Evolutionary conservation across 2,888 invertebrate species (phyloP).

Genomic region (Diloba caeruleocephala): DNA sequence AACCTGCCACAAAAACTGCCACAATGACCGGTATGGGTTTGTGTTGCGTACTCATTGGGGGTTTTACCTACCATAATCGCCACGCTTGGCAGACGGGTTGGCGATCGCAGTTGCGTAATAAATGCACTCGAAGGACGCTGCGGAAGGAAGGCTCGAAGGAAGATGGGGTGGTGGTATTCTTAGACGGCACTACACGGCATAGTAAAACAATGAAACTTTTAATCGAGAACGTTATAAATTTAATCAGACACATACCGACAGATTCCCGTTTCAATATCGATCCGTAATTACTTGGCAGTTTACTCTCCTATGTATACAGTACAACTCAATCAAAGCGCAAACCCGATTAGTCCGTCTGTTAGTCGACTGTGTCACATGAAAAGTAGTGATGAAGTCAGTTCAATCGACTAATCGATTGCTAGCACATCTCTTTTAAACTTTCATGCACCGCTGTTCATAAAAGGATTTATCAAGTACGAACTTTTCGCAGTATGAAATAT

Average conservation of each 20-base stretch:
- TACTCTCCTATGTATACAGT: slow-evolving; percentile 30
- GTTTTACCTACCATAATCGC: no score
- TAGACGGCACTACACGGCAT: no score
- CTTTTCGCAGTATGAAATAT: slow-evolving; percentile 20
- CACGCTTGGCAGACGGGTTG: no score
- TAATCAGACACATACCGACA: background rate
- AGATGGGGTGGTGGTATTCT: no score
- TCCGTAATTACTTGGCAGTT: slow-evolving; percentile 26
- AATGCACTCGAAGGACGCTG: no score
- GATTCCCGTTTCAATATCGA: slow-evolving; percentile 30
- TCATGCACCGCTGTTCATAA: slow-evolving; percentile 23
- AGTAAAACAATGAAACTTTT: no score
- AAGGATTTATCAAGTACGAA: slow-evolving; percentile 11
- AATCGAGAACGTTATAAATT: no score
- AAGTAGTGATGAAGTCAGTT: slow-evolving; percentile 26
- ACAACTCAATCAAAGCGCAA: slow-evolving; percentile 34
- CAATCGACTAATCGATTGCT: slow-evolving; percentile 39
- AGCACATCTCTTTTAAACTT: slow-evolving; percentile 36
- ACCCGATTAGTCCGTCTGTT: slow-evolving; percentile 46
- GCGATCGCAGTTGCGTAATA: no score
- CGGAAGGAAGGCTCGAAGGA: no score
- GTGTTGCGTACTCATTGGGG: no score
- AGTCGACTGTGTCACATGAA: slow-evolving; percentile 27
- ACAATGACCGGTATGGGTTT: no score
- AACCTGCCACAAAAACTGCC: no score